Base-by-base conservation (phyloP, 2,888 invertebrate species). In the Liodrosophila aerea region DNA sequence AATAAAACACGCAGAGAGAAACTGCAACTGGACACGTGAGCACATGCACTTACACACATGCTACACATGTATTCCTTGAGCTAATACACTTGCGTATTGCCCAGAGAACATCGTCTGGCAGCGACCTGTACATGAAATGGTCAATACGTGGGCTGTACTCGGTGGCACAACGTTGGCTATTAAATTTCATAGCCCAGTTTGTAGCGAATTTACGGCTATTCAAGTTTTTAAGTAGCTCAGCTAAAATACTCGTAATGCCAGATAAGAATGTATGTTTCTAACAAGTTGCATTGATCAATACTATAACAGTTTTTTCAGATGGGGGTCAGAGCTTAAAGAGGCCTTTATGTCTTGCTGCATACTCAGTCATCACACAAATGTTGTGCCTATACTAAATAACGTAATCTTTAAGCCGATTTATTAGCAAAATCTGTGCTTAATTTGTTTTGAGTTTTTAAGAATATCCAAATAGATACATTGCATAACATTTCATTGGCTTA, bases 41-140 rank as follows among this genome's bases (percentile, higher is more conserved):
- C 16, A 31, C 22, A 31, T n/a, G 9, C 12, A 52, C 34, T 15
- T 22, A 15, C 11, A 53, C 16, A 30, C 13, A 15, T 16, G 8
- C 29, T 12, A 39, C 37, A 45, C 11, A 22, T 37, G 22, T 36
- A 22, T 43, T 39, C 61, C 77, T 85, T 78, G 85, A 84, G 77
- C 77, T 84, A 84, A 78, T 78, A 73, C 85, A 70, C 85, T 74
- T 76, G 77, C 85, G 82, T 84, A 73, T 76, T 67, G 77, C 52
- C 37, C 59, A 40, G 62, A 36, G 65, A 50, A 46, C 11, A 41
- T 40, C 16, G 45, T 40, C 16, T 37, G 37, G 22, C 22, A 22
- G 22, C 22, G 22, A 22, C n/a, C 15, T 37, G 37, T 11, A 16
- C 7, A n/a, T 39, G 27, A 36, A 73, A 68, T 70, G 70, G 73